Evolutionary conservation across 2,113 vertebrate genomes (phyloP), one percentile per base, ranked within the genome.

Genomic region (Nothobranchius furzeri): DNA sequence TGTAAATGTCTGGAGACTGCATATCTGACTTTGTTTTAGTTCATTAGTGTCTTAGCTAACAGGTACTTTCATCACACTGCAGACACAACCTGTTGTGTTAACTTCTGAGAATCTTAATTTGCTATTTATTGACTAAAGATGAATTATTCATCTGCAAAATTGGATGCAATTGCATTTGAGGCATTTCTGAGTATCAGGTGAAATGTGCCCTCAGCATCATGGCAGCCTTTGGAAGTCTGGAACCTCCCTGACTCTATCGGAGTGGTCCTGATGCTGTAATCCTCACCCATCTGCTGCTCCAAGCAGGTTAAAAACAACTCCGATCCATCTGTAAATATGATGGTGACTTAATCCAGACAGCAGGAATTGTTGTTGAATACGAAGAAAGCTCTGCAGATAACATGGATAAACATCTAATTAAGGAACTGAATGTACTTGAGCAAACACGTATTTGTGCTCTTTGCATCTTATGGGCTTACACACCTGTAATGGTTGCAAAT

Each of bases 261-360:
- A 70, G 61, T 60, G 20, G 42, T 62, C 60, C 77, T 54, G 42
- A 72, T 70, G 54, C 68, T 55, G 30, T 64, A 78, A 60, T 76
- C 40, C 55, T 64, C 36, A 7, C 25, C 67, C 73, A 81, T 87
- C 61, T 83, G 85, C 70, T 73, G 15, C 55, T 46, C 36, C 37
- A 49, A 55, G 43, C 43, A 78, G 37, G 68, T 72, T 68, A 68
- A 78, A 84, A 73, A 75, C 14, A 25, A 55, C 64, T 56, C 37
- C 67, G 45, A 68, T 58, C 76, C 60, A 74, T 75, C 72, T 83
- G 79, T 52, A 79, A 60, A 74, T 48, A 64, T 58, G 62, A 66
- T 57, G 60, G 50, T 7, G 14, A 67, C 64, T 68, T 82, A 40
- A 77, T 77, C 64, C 49, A 11, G 20, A 63, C 60, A 53, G 48